Evolutionary conservation across 2,888 invertebrate genomes (phyloP).

Genomic region (Monochamus alternatus): DNA sequence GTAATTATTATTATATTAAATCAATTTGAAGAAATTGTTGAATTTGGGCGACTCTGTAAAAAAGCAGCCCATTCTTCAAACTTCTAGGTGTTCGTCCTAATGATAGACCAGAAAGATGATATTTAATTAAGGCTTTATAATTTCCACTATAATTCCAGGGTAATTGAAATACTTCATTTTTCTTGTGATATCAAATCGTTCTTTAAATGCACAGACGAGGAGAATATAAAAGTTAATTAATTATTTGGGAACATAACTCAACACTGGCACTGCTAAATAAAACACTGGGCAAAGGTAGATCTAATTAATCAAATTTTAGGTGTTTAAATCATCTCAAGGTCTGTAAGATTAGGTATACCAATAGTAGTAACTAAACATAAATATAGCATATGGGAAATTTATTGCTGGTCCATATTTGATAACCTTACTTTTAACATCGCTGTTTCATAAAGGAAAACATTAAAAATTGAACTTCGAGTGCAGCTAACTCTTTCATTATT

Average conservation of each 20-base stretch:
- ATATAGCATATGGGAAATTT: no score
- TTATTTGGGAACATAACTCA: constrained; percentile 2
- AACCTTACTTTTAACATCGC: no score
- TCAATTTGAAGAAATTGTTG: no score
- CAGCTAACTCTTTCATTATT: no score
- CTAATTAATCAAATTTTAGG: constrained; percentile 3
- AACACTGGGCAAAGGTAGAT: not conserved
- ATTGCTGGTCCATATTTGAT: no score
- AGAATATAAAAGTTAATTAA: constrained; percentile 27
- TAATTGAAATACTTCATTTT: constrained; percentile 37
- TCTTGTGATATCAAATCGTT: constrained; percentile 25
- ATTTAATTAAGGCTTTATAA: constrained; percentile 36
- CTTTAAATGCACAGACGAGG: constrained; percentile 17
- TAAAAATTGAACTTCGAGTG: no score
- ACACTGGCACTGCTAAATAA: not conserved
- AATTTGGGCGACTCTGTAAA: not conserved
- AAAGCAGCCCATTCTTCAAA: not conserved
- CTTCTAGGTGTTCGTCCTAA: constrained; percentile 35
- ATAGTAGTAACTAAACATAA: no score
- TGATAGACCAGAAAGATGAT: constrained; percentile 29
- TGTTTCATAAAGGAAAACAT: no score
- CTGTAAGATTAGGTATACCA: no score
- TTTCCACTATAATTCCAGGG: constrained; percentile 29
- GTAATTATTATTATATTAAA: no score
- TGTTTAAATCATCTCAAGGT: no score